Conservation (phyloP, 2,888 invertebrate genomes). For the Meliscaeva auricollis region DNA sequence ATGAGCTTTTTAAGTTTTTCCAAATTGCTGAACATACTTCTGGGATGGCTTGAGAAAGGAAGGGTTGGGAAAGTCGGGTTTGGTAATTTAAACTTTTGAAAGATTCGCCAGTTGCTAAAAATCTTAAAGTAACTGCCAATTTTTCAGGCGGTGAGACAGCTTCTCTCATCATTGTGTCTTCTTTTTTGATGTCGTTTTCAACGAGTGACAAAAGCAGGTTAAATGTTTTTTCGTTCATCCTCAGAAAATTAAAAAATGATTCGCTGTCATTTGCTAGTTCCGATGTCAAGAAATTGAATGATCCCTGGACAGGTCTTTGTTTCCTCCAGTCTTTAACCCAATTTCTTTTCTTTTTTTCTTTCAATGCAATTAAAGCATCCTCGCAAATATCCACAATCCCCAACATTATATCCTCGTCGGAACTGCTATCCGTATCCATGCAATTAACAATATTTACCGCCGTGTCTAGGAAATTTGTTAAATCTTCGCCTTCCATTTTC, state of each 20-base stretch:
- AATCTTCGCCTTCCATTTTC: too few species aligned
- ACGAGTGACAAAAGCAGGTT: neutral
- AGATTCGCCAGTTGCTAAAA: neutral
- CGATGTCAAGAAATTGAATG: neutral
- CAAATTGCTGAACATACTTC: conserved; percentile 9
- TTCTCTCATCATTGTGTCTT: conserved; percentile 10
- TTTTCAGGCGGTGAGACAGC: conserved; percentile 21
- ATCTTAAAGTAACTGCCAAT: neutral
- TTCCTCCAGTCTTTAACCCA: neutral
- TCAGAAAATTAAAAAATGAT: neutral
- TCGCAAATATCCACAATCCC: neutral
- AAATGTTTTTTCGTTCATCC: neutral
- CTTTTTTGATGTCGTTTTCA: conserved; percentile 9
- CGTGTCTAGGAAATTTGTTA: too few species aligned
- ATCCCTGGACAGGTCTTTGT: conserved; percentile 9
- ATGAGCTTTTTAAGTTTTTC: conserved; percentile 17
- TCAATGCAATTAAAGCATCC: neutral
- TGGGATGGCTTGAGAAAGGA: conserved; percentile 23
- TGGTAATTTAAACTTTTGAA: conserved; percentile 5
- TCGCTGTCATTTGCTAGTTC: neutral
- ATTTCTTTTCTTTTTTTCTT: neutral
- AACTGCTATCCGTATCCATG: too few species aligned
- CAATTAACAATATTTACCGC: too few species aligned
- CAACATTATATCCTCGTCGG: neutral
- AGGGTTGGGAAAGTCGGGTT: conserved; percentile 11